A percentile compares a stretch with the other conserved stretches of the same genome.
Evolutionary conservation across 2,113 vertebrate species (phyloP).

Genomic region (Canis aureus): DNA sequence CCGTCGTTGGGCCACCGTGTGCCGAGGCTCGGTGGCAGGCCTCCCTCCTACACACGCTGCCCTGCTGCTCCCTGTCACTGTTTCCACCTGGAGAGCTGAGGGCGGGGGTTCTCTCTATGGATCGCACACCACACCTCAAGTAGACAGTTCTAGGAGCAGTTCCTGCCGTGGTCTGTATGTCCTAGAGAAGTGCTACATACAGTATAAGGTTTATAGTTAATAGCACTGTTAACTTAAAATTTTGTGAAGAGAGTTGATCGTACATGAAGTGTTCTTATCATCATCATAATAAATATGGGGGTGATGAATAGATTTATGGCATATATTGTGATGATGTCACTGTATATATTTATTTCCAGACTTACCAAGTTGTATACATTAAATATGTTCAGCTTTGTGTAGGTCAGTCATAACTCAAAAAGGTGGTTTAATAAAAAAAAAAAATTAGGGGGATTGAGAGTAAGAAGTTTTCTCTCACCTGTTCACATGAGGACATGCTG

Average conservation of each 20-base stretch:
- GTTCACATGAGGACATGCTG: background rate
- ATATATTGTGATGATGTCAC: too few relatives aligned
- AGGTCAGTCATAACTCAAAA: background rate
- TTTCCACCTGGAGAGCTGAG: too few relatives aligned
- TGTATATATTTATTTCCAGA: background rate
- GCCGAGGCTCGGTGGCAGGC: too few relatives aligned
- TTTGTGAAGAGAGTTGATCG: background rate
- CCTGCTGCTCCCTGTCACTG: background rate
- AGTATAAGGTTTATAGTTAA: rapidly evolving
- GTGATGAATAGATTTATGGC: background rate
- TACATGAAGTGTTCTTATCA: background rate
- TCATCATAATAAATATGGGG: background rate
- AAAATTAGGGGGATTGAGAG: background rate
- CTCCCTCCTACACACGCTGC: rapidly evolving
- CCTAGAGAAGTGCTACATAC: background rate
- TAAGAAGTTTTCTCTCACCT: background rate
- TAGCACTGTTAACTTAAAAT: too few relatives aligned
- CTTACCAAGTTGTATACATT: background rate
- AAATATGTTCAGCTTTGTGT: background rate
- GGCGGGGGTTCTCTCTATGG: rapidly evolving
- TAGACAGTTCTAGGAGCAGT: background rate
- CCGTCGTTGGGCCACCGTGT: rapidly evolving
- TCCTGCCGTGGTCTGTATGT: background rate
- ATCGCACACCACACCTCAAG: background rate
- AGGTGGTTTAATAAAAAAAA: background rate